Percentiles rank a stretch among this genome's conserved stretches.
These are phyloP conservation scores for Hylyphantes graminicola DNA, from an alignment of 1,140 invertebrate genomes.

Conservation along the genomic window DNA sequence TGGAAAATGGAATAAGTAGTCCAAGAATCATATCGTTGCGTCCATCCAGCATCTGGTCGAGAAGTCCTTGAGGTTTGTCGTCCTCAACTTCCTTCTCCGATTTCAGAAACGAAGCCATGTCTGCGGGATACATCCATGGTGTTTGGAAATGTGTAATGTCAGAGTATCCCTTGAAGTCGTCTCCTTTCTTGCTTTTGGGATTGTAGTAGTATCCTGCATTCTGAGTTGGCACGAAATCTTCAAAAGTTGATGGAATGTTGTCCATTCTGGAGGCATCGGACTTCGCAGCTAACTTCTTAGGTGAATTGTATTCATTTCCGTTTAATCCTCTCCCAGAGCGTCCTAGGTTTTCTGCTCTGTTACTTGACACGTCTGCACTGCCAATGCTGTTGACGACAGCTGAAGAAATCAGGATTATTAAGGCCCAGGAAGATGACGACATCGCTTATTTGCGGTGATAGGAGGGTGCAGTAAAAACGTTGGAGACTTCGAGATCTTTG, in stretches of 20 bases:
- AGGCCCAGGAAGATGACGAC: too few relatives aligned
- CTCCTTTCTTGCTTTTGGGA: not conserved
- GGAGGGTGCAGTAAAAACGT: too few relatives aligned
- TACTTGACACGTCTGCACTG: not conserved
- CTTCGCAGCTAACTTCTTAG: not conserved
- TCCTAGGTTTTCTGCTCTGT: not conserved
- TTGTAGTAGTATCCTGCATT: not conserved
- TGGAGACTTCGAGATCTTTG: too few relatives aligned
- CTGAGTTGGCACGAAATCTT: conserved; percentile 8
- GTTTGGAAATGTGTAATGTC: not conserved
- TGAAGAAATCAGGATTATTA: too few relatives aligned
- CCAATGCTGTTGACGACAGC: too few relatives aligned
- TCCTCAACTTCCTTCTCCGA: not conserved
- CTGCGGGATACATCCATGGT: not conserved
- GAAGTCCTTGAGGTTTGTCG: conserved; percentile 8
- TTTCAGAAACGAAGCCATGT: conserved; percentile 18
- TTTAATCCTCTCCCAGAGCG: conserved; percentile 1
- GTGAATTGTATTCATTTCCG: not conserved
- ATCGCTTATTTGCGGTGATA: too few relatives aligned
- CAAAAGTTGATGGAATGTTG: conserved; percentile 32
- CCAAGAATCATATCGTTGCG: conserved; percentile 6
- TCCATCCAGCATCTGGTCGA: conserved; percentile 7
- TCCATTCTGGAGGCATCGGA: not conserved
- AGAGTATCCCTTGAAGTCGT: conserved; percentile 24
- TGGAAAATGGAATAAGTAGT: conserved; percentile 18